phyloP scores from a whole-genome alignment of 2,888 invertebrate genomes.

The Dorcus hopei region DNA sequence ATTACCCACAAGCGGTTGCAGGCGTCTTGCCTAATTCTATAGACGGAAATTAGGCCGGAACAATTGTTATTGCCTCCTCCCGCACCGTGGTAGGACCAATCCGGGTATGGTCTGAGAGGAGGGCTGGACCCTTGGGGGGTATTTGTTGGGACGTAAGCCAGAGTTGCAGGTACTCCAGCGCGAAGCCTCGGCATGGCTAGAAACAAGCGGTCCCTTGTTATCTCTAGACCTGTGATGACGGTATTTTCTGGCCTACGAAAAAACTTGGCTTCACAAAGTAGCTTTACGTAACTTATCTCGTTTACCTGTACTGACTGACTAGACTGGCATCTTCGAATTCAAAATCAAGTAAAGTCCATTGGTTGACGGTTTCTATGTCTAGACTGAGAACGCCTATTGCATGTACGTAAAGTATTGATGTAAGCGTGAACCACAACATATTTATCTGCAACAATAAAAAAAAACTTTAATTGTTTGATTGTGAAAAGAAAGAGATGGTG shows the following conservation, averaged over 20 bases:
- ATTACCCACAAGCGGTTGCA: slow-evolving; percentile 74
- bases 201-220: slow-evolving; percentile 69
- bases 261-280: not conserved
- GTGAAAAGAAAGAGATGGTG: no score
- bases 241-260: slow-evolving; percentile 68
- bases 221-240: slow-evolving; percentile 73
- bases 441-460: not conserved
- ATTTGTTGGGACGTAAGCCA: slow-evolving; percentile 66
- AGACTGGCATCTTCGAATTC: slow-evolving; percentile 59
- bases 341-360: slow-evolving; percentile 67
- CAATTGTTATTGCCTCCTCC: slow-evolving; percentile 71
- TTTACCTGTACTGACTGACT: slow-evolving; percentile 38
- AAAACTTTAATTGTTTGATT: no score
- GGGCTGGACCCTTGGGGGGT: slow-evolving; percentile 67
- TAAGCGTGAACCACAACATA: slow-evolving; percentile 9
- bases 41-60: slow-evolving; percentile 74
- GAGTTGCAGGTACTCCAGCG: slow-evolving; percentile 72
- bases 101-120: slow-evolving; percentile 41
- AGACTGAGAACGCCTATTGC: slow-evolving; percentile 39
- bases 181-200: slow-evolving; percentile 73
- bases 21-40: slow-evolving; percentile 71
- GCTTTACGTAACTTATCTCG: not conserved
- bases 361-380: slow-evolving; percentile 62
- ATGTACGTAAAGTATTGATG: not conserved
- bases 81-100: slow-evolving; percentile 66